phyloP scores from a whole-genome alignment of 2,888 invertebrate species.

The Chrysolina oricalcia region DNA sequence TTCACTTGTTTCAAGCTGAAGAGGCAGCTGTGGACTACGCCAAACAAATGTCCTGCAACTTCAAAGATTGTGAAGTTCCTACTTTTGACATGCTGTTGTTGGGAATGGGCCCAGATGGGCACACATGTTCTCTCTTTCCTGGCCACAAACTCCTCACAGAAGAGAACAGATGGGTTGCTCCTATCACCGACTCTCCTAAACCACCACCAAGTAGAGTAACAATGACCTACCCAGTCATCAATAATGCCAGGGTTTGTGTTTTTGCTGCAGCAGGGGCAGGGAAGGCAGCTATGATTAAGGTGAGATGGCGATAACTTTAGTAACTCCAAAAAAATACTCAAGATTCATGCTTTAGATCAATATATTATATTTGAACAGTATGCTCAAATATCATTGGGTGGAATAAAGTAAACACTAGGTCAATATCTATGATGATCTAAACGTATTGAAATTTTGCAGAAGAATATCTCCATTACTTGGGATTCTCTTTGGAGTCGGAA shows the following conservation, averaged over 20 bases:
- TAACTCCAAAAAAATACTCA: too few relatives aligned
- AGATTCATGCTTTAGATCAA: too few relatives aligned
- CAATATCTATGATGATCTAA: too few relatives aligned
- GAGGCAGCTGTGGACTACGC: conserved; percentile 86
- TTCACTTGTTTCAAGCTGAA: conserved; percentile 74
- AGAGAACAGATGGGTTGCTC: conserved; percentile 80
- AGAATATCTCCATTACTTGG: too few relatives aligned
- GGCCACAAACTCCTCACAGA: conserved; percentile 81
- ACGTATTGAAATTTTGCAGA: too few relatives aligned
- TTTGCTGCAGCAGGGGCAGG: conserved; percentile 89
- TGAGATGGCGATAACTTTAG: conserved; percentile 64
- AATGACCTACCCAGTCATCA: conserved; percentile 91
- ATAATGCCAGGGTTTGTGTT: conserved; percentile 86
- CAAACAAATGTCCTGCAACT: conserved; percentile 78
- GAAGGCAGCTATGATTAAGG: conserved; percentile 93
- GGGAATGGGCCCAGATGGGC: conserved; percentile 98
- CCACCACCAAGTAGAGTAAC: conserved; percentile 94
- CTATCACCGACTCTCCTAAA: conserved; percentile 95
- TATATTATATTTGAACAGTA: not conserved
- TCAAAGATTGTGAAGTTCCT: conserved; percentile 77
- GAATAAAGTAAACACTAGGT: too few relatives aligned
- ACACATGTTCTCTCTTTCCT: conserved; percentile 98
- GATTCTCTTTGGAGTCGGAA: too few relatives aligned
- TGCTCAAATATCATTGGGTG: too few relatives aligned
- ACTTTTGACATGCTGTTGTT: conserved; percentile 91